Evolutionary conservation across 2,113 vertebrate genomes (phyloP).

Genomic region (Elachura formosa): DNA sequence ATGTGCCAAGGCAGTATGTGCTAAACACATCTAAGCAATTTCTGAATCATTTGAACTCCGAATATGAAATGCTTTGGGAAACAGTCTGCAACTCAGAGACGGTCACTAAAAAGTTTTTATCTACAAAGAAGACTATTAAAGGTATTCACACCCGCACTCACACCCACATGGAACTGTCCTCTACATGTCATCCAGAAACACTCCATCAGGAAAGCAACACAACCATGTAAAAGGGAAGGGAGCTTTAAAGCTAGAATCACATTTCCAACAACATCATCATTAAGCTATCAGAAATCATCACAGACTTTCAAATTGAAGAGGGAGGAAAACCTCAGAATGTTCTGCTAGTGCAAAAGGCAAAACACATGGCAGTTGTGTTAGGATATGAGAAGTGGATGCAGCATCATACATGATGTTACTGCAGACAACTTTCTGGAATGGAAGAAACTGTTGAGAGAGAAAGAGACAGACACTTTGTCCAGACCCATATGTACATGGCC

Average conservation of each 20-base stretch:
- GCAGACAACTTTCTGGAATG: constrained; percentile 32
- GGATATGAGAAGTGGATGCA: constrained; percentile 20
- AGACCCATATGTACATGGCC: constrained; percentile 6
- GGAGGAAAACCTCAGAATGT: not conserved
- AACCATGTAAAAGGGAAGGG: constrained; percentile 24
- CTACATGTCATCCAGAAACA: constrained; percentile 49
- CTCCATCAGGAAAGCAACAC: constrained; percentile 50
- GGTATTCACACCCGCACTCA: not conserved
- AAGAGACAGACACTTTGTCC: not conserved
- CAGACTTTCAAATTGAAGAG: constrained; percentile 23
- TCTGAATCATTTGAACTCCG: not conserved
- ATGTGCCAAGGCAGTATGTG: not conserved
- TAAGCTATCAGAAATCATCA: constrained; percentile 48
- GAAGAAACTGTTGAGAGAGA: constrained; percentile 35
- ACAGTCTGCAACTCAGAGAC: not conserved
- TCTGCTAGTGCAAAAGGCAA: constrained; percentile 52
- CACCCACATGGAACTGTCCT: constrained; percentile 1
- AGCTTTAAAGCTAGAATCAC: constrained; percentile 63
- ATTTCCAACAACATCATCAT: constrained; percentile 39
- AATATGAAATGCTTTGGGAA: not conserved
- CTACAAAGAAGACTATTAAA: not conserved
- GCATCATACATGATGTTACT: constrained; percentile 19
- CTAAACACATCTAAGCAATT: not conserved
- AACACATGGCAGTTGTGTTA: constrained; percentile 18
- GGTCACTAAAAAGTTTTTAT: not conserved